Percentiles rank a stretch among this genome's conserved stretches.
Conservation (phyloP, 2,888 invertebrate species). For the Caradrina clavipalpis region DNA sequence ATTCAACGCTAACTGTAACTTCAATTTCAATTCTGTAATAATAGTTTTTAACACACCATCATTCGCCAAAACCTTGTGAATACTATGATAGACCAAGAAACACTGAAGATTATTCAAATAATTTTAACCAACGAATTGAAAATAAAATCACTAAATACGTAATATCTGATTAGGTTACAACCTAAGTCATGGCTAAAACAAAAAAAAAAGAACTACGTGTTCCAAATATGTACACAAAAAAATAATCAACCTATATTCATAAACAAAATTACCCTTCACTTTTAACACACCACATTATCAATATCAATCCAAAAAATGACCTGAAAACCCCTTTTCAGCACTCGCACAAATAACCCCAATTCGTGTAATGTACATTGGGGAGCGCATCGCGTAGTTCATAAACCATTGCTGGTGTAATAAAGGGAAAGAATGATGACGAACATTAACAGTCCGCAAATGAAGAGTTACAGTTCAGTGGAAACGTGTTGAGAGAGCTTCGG, state of each 20-base stretch:
- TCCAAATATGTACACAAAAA: not conserved
- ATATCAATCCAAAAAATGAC: conserved; percentile 41
- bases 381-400: conserved; percentile 40
- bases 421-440: conserved; percentile 52
- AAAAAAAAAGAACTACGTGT: not conserved
- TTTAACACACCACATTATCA: conserved; percentile 24
- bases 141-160: no score
- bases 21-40: no score
- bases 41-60: no score
- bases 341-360: conserved; percentile 42
- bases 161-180: no score
- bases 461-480: conserved; percentile 44
- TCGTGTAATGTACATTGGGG: conserved; percentile 35
- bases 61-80: no score
- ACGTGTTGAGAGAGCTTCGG: not conserved
- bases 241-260: not conserved
- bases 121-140: no score
- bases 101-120: no score
- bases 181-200: conserved; percentile 1
- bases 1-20: no score
- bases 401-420: conserved; percentile 59
- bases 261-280: conserved; percentile 28
- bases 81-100: no score
- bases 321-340: conserved; percentile 20
- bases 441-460: conserved; percentile 63